Evolutionary conservation across 2,888 invertebrate genomes (phyloP).

Genomic region (Campaea margaritaria): DNA sequence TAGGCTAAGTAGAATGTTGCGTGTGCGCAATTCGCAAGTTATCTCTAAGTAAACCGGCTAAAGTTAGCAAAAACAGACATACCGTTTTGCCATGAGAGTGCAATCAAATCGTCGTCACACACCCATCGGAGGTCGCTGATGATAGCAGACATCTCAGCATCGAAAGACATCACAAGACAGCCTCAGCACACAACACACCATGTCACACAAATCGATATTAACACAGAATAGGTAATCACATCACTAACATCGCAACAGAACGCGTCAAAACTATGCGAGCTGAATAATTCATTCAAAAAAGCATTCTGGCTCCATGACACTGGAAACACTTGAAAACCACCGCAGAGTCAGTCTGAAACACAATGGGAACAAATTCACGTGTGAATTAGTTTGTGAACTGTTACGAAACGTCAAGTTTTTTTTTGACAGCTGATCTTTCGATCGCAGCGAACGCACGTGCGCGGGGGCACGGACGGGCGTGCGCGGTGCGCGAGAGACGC

Average conservation of each 20-base stretch:
- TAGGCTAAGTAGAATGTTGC: neutral
- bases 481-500: slow-evolving; percentile 67
- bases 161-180: slow-evolving; percentile 75
- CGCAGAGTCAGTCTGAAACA: slow-evolving; percentile 29
- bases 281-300: slow-evolving; percentile 60
- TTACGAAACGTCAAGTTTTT: slow-evolving; percentile 70
- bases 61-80: slow-evolving; percentile 44
- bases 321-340: slow-evolving; percentile 47
- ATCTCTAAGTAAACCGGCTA: slow-evolving; percentile 14
- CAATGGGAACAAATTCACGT: slow-evolving; percentile 32
- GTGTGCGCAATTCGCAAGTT: slow-evolving; percentile 3
- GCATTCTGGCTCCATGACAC: slow-evolving; percentile 49
- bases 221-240: slow-evolving; percentile 56
- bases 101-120: slow-evolving; percentile 80
- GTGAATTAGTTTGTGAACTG: slow-evolving; percentile 49
- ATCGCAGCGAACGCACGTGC: slow-evolving; percentile 69
- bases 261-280: slow-evolving; percentile 51
- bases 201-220: slow-evolving; percentile 55
- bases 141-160: slow-evolving; percentile 81
- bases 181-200: slow-evolving; percentile 63
- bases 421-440: slow-evolving; percentile 72
- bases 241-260: slow-evolving; percentile 62
- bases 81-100: slow-evolving; percentile 83
- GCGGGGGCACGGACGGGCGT: slow-evolving; percentile 62
- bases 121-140: slow-evolving; percentile 82